Base-by-base conservation (phyloP, 1,140 invertebrate genomes). In the Hestina assimilis region DNA sequence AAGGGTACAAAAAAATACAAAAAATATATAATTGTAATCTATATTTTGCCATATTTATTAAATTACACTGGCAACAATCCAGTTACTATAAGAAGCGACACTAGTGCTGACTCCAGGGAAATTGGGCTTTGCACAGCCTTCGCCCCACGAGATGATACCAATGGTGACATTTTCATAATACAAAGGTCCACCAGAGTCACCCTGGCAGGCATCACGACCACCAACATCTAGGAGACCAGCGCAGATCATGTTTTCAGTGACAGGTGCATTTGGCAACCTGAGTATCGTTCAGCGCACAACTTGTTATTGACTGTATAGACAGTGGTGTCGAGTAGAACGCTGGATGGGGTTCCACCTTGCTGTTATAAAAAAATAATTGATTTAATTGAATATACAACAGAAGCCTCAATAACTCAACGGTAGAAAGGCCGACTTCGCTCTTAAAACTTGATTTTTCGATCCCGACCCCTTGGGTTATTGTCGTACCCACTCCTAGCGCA, bases 121-220 rank as follows among this genome's bases (percentile, higher is more conserved):
- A 6, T 70, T 77, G 0, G 72, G 72, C 31, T 87, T 68, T 1
- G 83, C 92, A 65, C 92, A 93, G 11, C 79, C 81, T 2, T 63
- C 6, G 1, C 90, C 91, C 79, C 90, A 92, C 4, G 90, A 92
- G 2, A 91, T 87, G 1, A 92, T 56, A 4, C 91, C 91, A 15
- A 89, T 63, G 8, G 90, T 60, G 11, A 75, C 56, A 14, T 75
- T 31, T 0, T 33, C 47, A 11, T 55, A 73, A 53, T 74, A 81
- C 28, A 94, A 73, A 1, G 93, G 93, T 7, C 93, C 93, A 1
- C 93, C 93, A 45, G 92, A 92, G 66, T 94, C 93, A 2, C 93
- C 93, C 72, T 91, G 92, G 66, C 93, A 94, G 3, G 93, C 93
- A 66, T 92, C 73, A 5, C 51, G 46, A 3, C 74, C 70, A 11